Evolutionary conservation across 2,113 vertebrate species (phyloP).

Genomic region (Pluvialis apricaria): DNA sequence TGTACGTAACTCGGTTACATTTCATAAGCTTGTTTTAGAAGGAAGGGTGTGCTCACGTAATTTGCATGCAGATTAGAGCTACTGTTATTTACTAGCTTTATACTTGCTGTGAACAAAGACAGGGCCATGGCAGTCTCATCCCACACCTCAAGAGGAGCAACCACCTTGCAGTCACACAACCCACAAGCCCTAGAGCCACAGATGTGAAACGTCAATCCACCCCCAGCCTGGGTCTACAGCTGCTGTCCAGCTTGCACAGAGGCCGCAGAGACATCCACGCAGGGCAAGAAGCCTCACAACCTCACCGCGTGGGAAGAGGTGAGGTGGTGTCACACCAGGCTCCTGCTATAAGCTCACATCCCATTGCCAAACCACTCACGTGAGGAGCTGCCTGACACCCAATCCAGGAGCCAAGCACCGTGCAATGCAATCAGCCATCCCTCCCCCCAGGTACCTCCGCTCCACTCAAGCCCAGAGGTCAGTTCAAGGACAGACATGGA

Average conservation of each 20-base stretch:
- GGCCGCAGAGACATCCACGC: neutral
- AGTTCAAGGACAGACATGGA: neutral
- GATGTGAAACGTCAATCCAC: neutral
- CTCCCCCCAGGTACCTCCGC: neutral
- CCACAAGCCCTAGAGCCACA: neutral
- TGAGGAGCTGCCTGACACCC: neutral
- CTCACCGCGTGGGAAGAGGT: neutral
- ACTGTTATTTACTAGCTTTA: neutral
- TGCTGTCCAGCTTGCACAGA: neutral
- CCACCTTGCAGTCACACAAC: neutral
- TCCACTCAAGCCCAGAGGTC: neutral
- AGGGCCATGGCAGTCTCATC: neutral
- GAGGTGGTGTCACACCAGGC: neutral
- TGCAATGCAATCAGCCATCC: neutral
- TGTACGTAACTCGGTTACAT: neutral
- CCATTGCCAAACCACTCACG: neutral
- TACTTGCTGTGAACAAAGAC: neutral
- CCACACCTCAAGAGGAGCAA: neutral
- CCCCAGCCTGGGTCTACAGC: neutral
- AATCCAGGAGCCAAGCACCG: neutral
- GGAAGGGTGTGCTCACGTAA: neutral
- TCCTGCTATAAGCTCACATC: neutral
- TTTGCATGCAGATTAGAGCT: neutral
- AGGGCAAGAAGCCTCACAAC: neutral
- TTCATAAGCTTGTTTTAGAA: neutral